These are phyloP conservation scores for Rhagologus leucostigma DNA, from an alignment of 2,113 vertebrate genomes.

Conservation along the genomic window DNA sequence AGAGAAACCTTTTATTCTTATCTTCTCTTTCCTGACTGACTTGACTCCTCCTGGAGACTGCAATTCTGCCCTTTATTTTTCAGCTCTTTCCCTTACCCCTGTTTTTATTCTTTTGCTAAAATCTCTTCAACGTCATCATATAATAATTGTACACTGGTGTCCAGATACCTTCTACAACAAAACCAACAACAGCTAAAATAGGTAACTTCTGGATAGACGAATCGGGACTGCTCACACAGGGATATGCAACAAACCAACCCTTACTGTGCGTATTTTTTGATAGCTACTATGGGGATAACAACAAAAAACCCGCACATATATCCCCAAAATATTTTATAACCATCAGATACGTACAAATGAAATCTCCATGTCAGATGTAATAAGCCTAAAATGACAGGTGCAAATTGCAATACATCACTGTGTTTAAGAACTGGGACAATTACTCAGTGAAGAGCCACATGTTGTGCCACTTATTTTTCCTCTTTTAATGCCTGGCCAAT, in stretches of 20 bases:
- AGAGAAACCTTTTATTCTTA: background rate
- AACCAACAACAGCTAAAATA: background rate
- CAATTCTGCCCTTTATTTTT: background rate
- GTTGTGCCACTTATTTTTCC: background rate
- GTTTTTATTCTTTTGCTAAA: background rate
- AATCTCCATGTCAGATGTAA: background rate
- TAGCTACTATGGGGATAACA: rapidly evolving
- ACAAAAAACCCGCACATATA: background rate
- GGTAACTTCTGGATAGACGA: background rate
- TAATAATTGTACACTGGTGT: background rate
- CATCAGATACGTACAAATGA: background rate
- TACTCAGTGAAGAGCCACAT: background rate
- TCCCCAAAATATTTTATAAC: background rate
- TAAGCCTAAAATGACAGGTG: background rate
- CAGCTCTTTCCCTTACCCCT: background rate
- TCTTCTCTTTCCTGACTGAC: background rate
- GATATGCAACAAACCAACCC: background rate
- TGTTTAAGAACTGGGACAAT: background rate
- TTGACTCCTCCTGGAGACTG: background rate
- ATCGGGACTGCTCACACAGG: background rate
- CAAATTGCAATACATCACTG: background rate
- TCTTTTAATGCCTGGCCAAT: background rate
- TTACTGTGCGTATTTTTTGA: background rate
- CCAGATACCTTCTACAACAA: background rate
- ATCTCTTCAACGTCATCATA: background rate